Conservation (phyloP, 2,797 vertebrate species). For the Menidia menidia region DNA sequence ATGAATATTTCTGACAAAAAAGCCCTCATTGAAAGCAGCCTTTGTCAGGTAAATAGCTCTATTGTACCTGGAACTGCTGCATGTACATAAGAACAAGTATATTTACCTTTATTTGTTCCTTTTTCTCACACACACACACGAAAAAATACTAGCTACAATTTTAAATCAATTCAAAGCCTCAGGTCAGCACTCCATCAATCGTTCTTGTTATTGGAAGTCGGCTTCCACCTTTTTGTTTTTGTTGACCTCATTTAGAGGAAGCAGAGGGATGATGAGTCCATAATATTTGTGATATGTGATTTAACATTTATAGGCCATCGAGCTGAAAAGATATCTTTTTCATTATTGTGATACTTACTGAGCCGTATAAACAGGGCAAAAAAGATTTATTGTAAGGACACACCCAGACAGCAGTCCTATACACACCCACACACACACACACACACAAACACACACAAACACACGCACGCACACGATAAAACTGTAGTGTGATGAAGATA, state of each 20-base stretch:
- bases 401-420: no score
- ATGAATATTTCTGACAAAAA: no score
- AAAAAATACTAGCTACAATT: background rate
- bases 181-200: background rate
- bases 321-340: background rate
- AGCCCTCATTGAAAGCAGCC: no score
- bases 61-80: no score
- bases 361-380: background rate
- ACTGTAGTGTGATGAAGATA: no score
- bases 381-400: background rate
- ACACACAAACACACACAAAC: no score
- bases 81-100: no score
- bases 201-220: background rate
- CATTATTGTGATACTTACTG: background rate
- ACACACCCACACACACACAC: no score
- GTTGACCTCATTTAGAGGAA: background rate
- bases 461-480: no score
- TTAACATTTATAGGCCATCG: background rate
- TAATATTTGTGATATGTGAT: background rate
- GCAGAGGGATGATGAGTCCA: background rate
- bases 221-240: background rate
- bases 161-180: background rate
- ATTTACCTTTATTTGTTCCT: no score
- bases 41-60: no score
- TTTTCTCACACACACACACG: background rate